These are phyloP conservation scores for Campylomormyrus tamandua DNA, from an alignment of 2,113 vertebrate genomes.

Conservation along the genomic window DNA sequence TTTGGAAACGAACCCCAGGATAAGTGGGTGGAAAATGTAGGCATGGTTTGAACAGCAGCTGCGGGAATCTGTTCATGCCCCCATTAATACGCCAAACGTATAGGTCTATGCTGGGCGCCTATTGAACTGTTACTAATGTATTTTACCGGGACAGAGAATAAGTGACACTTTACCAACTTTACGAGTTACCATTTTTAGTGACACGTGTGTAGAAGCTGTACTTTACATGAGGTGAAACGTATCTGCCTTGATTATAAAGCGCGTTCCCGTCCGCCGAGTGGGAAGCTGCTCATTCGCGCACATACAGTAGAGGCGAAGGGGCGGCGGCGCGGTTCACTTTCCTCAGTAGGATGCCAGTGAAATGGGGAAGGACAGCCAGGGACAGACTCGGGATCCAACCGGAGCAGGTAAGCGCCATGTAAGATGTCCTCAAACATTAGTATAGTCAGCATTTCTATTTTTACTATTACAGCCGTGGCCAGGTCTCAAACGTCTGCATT, in stretches of 20 bases:
- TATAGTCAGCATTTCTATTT: not conserved
- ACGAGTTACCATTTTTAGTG: not conserved
- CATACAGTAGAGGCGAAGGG: not conserved
- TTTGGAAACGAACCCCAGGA: not conserved
- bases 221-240: not conserved
- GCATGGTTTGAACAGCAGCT: not conserved
- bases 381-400: conserved; percentile 39
- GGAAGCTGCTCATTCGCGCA: not conserved
- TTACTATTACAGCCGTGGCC: not conserved
- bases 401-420: conserved; percentile 46
- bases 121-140: not conserved
- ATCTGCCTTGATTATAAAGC: not conserved
- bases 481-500: not conserved
- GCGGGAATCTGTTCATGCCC: not conserved
- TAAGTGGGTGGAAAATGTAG: not conserved
- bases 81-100: not conserved
- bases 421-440: not conserved
- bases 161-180: not conserved
- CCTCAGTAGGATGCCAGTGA: conserved; percentile 18
- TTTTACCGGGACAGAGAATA: not conserved
- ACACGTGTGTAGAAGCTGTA: not conserved
- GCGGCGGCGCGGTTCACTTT: not conserved
- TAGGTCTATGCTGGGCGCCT: not conserved
- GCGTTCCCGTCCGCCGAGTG: not conserved
- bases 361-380: conserved; percentile 41